phyloP scores from a whole-genome alignment of 2,113 vertebrate species.

The Felis chaus region DNA sequence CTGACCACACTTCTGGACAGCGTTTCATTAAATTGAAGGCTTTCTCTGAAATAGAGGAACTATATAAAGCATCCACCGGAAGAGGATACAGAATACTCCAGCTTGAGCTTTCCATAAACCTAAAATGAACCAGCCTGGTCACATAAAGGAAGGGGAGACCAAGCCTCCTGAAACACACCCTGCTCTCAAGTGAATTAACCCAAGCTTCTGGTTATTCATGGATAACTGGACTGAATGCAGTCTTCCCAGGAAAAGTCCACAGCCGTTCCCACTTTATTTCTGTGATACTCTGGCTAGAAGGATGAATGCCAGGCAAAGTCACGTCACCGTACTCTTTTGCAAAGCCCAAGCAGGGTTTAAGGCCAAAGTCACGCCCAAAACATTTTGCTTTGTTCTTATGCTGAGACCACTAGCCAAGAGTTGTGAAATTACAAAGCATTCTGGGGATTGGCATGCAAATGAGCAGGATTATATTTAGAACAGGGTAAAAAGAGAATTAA shows the following conservation, averaged over 20 bases:
- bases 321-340: conserved; percentile 43
- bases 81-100: neutral
- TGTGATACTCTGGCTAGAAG: neutral
- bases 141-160: neutral
- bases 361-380: conserved; percentile 35
- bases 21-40: neutral
- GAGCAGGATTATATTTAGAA: conserved; percentile 56
- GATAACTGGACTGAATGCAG: neutral
- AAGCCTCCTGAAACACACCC: neutral
- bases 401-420: neutral
- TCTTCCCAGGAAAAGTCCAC: conserved; percentile 15
- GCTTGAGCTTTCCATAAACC: neutral
- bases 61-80: neutral
- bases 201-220: conserved; percentile 12
- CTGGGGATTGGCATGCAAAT: conserved; percentile 45
- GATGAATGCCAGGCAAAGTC: conserved; percentile 36
- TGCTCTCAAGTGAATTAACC: neutral
- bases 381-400: conserved; percentile 57
- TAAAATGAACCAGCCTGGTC: conserved; percentile 11
- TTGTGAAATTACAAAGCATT: conserved; percentile 52
- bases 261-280: conserved; percentile 22
- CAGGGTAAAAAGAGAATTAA: conserved; percentile 56
- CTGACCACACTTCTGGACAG: neutral
- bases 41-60: conserved; percentile 19
- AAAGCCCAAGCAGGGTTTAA: neutral